Evolutionary conservation across 1,140 invertebrate species (phyloP).

Genomic region (Monochamus saltuarius): DNA sequence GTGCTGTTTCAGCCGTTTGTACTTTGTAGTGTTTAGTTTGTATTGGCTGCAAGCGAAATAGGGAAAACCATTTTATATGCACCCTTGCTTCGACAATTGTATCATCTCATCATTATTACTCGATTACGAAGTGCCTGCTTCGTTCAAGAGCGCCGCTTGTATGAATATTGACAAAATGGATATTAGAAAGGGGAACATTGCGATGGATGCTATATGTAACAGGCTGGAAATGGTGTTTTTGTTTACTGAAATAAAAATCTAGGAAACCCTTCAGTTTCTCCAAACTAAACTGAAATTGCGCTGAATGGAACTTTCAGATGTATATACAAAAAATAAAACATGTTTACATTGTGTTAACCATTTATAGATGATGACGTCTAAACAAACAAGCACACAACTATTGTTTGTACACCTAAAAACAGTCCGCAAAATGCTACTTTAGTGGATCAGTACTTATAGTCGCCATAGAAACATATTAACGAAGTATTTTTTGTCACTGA

Average conservation of each 20-base stretch:
- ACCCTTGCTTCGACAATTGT: constrained; percentile 9
- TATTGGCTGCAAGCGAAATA: not conserved
- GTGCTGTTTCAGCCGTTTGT: constrained; percentile 9
- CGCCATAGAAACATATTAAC: too few relatives aligned
- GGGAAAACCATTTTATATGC: constrained; percentile 12
- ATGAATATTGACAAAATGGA: not conserved
- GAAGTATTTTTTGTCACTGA: too few relatives aligned
- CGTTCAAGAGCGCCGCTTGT: constrained; percentile 5
- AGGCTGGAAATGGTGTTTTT: not conserved
- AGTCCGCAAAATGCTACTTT: too few relatives aligned
- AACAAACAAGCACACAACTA: too few relatives aligned
- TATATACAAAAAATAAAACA: too few relatives aligned
- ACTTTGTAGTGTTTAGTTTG: constrained; percentile 5
- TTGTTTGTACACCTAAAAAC: too few relatives aligned
- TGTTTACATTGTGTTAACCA: too few relatives aligned
- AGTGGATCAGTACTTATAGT: too few relatives aligned
- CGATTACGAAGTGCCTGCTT: constrained; percentile 6
- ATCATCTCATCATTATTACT: constrained; percentile 17
- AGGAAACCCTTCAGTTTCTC: not conserved
- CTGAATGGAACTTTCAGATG: not conserved
- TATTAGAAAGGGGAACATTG: not conserved
- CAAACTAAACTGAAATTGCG: not conserved
- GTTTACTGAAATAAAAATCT: not conserved
- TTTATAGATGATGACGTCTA: too few relatives aligned
- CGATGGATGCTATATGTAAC: not conserved